A percentile compares a stretch with the other conserved stretches of the same genome.
These are phyloP conservation scores for Heliocidaris tuberculata DNA, from an alignment of 35 echinoderm and acorn worm genomes.

Conservation along the genomic window DNA sequence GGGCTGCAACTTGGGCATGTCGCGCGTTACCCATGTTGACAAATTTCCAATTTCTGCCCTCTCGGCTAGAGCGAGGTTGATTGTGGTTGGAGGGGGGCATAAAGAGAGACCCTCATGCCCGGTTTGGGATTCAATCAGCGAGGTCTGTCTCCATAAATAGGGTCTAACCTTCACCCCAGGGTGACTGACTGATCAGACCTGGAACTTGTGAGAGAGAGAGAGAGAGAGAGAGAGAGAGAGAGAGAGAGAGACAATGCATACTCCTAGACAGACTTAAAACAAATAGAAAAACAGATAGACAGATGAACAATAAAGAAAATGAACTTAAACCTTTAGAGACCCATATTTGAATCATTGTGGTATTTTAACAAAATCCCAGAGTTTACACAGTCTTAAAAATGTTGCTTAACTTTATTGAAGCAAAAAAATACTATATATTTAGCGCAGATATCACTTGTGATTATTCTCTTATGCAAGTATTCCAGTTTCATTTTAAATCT, in stretches of 20 bases:
- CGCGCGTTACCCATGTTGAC: slow-evolving; percentile 26
- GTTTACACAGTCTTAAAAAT: too few relatives aligned
- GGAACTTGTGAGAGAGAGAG: neutral
- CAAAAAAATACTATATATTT: too few relatives aligned
- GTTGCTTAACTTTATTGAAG: too few relatives aligned
- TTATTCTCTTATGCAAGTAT: too few relatives aligned
- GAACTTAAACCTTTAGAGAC: too few relatives aligned
- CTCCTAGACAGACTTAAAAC: neutral
- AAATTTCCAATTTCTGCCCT: slow-evolving; percentile 33
- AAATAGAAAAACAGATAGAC: neutral
- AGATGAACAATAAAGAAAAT: neutral
- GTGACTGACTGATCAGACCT: slow-evolving; percentile 27
- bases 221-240: neutral
- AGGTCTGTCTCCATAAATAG: neutral
- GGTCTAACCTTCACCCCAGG: slow-evolving; percentile 24
- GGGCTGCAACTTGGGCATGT: neutral
- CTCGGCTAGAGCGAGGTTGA: neutral
- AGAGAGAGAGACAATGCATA: neutral
- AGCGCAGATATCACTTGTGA: too few relatives aligned
- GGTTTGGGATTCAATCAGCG: slow-evolving; percentile 7
- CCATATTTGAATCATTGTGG: too few relatives aligned
- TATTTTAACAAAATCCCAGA: too few relatives aligned
- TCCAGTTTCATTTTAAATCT: too few relatives aligned
- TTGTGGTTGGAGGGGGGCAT: neutral
- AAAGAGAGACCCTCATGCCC: neutral